Base-by-base conservation (phyloP, 2,888 invertebrate genomes). In the Drosophila cognata region DNA sequence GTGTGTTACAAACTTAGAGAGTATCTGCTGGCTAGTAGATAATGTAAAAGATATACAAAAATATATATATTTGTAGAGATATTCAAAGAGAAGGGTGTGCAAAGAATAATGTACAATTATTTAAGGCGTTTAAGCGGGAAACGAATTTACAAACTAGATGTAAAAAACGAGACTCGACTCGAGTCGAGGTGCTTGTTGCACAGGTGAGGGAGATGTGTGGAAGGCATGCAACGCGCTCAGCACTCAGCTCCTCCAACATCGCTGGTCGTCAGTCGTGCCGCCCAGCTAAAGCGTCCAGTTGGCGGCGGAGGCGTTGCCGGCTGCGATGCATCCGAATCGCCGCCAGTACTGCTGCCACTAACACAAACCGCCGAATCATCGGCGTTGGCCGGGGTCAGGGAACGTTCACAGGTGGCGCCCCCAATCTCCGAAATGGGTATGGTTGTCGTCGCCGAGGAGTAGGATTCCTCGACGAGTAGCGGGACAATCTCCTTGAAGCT, bases 351-450 rank as follows among this genome's bases (percentile, higher is more conserved):
- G 50, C 71, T 76, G 36, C 74, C 78, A 11, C 84, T 77, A 4
- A 88, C 78, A 71, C 73, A 91, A 0, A 91, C 89, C 0, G 92
- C 91, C 5, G 91, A 88, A 51, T 92, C 92, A 58, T 92, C 89
- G 13, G 81, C 78, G 56, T 75, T 82, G 56, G 70, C 61, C 11
- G 92, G 90, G 5, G 91, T 91, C 35, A 81, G 29, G 0, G 91
- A 61, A 4, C 91, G 74, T 13, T 88, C 89, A 48, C 80, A 81
- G 31, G 53, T 78, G 29, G 73, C 90, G 13, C 92, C 93, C 46
- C 92, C 93, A 53, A 93, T 93, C 73, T 93, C 93, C 10, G 93
- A 92, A 50, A 93, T 93, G 62, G 93, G 92, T 74, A 90, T 88
- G 46, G 88, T 74, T 25, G 91, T 85, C 0, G 82, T 65, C 1